These are phyloP conservation scores for Grantiella picta DNA, from an alignment of 2,113 vertebrate genomes.

Conservation along the genomic window DNA sequence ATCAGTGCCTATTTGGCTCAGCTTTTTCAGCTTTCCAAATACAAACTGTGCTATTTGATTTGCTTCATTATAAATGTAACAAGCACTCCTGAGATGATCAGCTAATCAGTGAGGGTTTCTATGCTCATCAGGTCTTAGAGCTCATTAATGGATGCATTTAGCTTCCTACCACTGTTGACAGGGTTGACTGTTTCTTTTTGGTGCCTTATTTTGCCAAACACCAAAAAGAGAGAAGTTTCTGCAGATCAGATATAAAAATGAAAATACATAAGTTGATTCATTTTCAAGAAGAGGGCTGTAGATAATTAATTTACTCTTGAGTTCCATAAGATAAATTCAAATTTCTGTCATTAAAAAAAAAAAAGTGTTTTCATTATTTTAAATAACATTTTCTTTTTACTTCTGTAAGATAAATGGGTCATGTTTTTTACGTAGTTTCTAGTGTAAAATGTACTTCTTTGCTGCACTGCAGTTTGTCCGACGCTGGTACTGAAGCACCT, in stretches of 20 bases:
- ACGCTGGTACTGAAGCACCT: not conserved
- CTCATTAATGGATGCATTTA: constrained; percentile 37
- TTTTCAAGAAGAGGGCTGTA: not conserved
- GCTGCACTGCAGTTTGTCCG: not conserved
- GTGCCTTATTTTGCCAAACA: not conserved
- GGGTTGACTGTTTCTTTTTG: not conserved
- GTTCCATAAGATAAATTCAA: not conserved
- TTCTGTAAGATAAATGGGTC: not conserved
- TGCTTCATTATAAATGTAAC: constrained; percentile 33
- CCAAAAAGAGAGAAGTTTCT: not conserved
- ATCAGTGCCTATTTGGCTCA: not conserved
- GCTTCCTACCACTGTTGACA: constrained; percentile 7
- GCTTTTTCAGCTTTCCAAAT: not conserved
- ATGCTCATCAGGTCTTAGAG: constrained; percentile 50
- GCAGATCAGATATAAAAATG: not conserved
- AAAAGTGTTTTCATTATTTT: not conserved
- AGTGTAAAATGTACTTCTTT: not conserved
- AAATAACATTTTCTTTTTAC: not conserved
- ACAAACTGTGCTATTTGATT: not conserved
- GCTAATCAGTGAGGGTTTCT: constrained; percentile 11
- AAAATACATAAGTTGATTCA: not conserved
- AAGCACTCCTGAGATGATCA: constrained; percentile 18
- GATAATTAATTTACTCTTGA: not conserved
- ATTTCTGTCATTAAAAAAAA: not conserved
- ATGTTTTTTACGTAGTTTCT: not conserved